These are phyloP conservation scores for Astreopora myriophthalma DNA, from an alignment of 64 coral and sea anemone genomes.

Conservation along the genomic window DNA sequence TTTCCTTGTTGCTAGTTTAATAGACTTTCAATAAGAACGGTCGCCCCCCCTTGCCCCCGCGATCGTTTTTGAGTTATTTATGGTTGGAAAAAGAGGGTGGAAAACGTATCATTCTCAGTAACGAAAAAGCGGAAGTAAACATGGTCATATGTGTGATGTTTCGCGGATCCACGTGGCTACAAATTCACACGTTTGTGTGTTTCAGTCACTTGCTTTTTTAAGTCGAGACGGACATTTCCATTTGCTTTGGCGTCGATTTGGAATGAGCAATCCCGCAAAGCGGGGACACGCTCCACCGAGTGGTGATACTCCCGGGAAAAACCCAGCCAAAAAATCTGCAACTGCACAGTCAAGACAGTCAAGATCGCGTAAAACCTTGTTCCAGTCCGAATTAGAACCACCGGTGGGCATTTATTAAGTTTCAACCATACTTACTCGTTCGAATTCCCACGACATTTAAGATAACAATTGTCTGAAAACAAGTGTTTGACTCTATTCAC, in stretches of 20 bases:
- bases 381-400: not conserved
- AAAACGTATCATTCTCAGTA: not conserved
- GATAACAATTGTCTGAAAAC: no score
- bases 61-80: not conserved
- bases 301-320: not conserved
- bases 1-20: no score
- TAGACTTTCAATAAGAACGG: no score
- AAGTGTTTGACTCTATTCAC: no score
- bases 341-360: not conserved
- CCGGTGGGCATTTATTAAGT: not conserved
- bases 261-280: not conserved
- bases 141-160: not conserved
- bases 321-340: not conserved
- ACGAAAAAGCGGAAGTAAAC: not conserved
- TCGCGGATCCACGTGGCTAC: not conserved
- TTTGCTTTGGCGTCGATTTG: not conserved
- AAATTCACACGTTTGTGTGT: not conserved
- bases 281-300: not conserved
- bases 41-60: not conserved
- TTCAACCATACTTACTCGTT: not conserved
- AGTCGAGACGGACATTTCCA: not conserved
- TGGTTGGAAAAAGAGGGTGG: not conserved
- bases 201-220: not conserved
- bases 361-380: not conserved
- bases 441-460: no score